Conservation (phyloP, 1,140 invertebrate genomes). For the Nasonia vitripennis region DNA sequence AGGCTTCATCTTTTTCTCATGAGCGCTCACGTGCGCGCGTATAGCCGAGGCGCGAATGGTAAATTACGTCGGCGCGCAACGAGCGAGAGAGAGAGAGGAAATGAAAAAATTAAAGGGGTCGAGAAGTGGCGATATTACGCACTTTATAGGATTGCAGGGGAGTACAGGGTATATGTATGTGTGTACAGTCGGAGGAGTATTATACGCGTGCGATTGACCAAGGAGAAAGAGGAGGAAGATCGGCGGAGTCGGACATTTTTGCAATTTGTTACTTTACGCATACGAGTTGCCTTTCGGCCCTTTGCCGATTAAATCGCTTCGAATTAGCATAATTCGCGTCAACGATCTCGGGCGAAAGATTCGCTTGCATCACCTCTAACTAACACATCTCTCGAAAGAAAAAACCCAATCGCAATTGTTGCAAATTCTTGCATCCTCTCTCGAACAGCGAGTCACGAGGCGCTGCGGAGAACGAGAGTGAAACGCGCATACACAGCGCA, state of each 20-base stretch:
- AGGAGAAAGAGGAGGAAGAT: too few relatives aligned
- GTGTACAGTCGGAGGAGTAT: not conserved
- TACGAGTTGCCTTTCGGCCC: too few relatives aligned
- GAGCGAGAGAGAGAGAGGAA: not conserved
- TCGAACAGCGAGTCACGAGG: not conserved
- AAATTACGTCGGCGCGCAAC: not conserved
- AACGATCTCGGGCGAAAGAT: too few relatives aligned
- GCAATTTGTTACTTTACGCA: too few relatives aligned
- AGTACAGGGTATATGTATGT: not conserved
- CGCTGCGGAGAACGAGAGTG: slow-evolving; percentile 34
- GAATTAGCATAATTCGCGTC: too few relatives aligned
- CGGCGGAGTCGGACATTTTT: too few relatives aligned
- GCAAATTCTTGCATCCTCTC: too few relatives aligned
- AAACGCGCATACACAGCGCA: slow-evolving; percentile 1
- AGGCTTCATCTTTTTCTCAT: slow-evolving; percentile 42
- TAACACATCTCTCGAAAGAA: too few relatives aligned
- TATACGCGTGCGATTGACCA: too few relatives aligned
- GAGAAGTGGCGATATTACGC: slow-evolving; percentile 28
- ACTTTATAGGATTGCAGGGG: slow-evolving; percentile 1
- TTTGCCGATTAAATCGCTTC: too few relatives aligned
- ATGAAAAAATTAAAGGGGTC: not conserved
- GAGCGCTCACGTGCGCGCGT: slow-evolving; percentile 1
- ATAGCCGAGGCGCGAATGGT: not conserved
- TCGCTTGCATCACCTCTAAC: too few relatives aligned
- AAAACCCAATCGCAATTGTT: too few relatives aligned